phyloP scores from a whole-genome alignment of 2,113 vertebrate species.

The Pica pica region DNA sequence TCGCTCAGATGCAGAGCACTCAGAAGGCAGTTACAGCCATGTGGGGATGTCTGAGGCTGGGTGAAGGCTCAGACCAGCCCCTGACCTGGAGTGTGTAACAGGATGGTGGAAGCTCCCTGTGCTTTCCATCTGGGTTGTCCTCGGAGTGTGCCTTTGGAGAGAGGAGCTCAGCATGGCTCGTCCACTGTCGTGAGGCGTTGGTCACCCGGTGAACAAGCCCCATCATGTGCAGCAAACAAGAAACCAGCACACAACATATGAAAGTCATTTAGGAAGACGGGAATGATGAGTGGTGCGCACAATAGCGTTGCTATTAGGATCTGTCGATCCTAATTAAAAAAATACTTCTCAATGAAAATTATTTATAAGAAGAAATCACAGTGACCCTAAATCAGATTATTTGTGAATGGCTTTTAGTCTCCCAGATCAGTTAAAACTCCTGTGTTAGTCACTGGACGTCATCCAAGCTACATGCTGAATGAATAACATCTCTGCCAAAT shows the following conservation, averaged over 20 bases:
- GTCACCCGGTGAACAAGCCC: neutral
- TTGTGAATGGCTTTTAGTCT: conserved; percentile 61
- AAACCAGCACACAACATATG: conserved; percentile 8
- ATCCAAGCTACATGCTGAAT: conserved; percentile 56
- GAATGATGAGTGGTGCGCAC: neutral
- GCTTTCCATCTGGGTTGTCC: neutral
- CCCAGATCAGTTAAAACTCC: conserved; percentile 35
- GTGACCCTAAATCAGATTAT: conserved; percentile 58
- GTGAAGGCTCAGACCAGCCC: neutral
- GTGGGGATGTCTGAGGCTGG: neutral
- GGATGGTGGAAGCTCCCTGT: neutral
- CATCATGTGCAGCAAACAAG: neutral
- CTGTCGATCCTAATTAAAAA: conserved; percentile 50
- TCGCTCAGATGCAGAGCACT: neutral
- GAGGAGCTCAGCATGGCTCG: neutral
- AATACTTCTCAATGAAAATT: conserved; percentile 55
- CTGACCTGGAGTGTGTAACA: rapidly evolving
- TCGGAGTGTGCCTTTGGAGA: neutral
- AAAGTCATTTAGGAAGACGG: neutral
- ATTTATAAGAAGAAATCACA: conserved; percentile 52
- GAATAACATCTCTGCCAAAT: conserved; percentile 49
- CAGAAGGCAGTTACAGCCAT: neutral
- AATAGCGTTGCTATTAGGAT: conserved; percentile 34
- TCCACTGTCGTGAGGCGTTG: neutral
- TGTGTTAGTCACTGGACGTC: conserved; percentile 32